These are phyloP conservation scores for roundworm (Caenorhabditis elegans) DNA, from an alignment of 1,140 invertebrate genomes.

Conservation along the genomic window WBcel235 BX284604.4:3388501-3389000, in stretches of 20 bases:
- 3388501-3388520: too few relatives aligned
- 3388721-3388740: not conserved
- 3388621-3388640: too few relatives aligned
- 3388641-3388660: too few relatives aligned
- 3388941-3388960: slow-evolving; percentile 9
- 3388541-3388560: too few relatives aligned
- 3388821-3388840: slow-evolving; percentile 17
- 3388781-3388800: slow-evolving; percentile 1
- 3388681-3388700: too few relatives aligned
- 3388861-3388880: not conserved
- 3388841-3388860: slow-evolving; percentile 10
- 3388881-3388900: not conserved
- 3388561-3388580: too few relatives aligned
- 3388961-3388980: slow-evolving; percentile 8
- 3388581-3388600: too few relatives aligned
- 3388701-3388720: too few relatives aligned
- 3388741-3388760: slow-evolving; percentile 23
- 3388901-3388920: not conserved
- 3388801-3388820: slow-evolving; percentile 16
- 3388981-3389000: not conserved
- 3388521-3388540: too few relatives aligned
- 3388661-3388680: too few relatives aligned
- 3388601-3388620: too few relatives aligned
- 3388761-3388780: not conserved
- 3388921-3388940: slow-evolving; percentile 21